A percentile compares a stretch with the other conserved stretches of the same genome.
Evolutionary conservation across 35 echinoderm and acorn worm genomes (phyloP).

Genomic region (Apostichopus japonicus): DNA sequence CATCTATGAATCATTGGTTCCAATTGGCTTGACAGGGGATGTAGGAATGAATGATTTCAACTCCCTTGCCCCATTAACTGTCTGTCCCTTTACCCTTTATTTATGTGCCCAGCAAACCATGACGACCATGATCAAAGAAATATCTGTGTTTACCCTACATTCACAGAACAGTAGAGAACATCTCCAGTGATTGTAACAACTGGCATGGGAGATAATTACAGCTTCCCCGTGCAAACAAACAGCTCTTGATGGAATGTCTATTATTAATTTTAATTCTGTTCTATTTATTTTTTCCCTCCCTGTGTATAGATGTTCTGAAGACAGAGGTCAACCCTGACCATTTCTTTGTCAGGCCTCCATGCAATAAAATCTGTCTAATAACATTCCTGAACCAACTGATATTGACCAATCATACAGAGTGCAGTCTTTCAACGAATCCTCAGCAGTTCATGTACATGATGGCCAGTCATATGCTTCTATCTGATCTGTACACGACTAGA

Average conservation of each 20-base stretch:
- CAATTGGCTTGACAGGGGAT: too few species aligned
- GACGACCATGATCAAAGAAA: too few species aligned
- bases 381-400: slow-evolving; percentile 60
- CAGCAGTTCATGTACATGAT: slow-evolving; percentile 64
- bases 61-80: too few species aligned
- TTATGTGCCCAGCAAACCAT: too few species aligned
- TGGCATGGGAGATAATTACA: neutral
- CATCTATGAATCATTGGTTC: too few species aligned
- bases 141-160: too few species aligned
- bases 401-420: slow-evolving; percentile 41
- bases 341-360: slow-evolving; percentile 21
- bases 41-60: too few species aligned
- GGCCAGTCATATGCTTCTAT: slow-evolving; percentile 50
- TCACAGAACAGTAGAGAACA: too few species aligned
- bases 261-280: neutral
- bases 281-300: neutral
- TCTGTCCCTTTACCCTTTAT: too few species aligned
- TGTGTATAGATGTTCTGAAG: slow-evolving; percentile 13
- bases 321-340: slow-evolving; percentile 9
- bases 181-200: neutral
- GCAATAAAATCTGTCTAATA: slow-evolving; percentile 51
- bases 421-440: slow-evolving; percentile 50
- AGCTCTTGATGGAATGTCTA: too few species aligned
- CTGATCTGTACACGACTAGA: slow-evolving; percentile 47
- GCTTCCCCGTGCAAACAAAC: too few species aligned